phyloP scores from a whole-genome alignment of 1,140 invertebrate genomes.

The Lutraria rhynchaena region DNA sequence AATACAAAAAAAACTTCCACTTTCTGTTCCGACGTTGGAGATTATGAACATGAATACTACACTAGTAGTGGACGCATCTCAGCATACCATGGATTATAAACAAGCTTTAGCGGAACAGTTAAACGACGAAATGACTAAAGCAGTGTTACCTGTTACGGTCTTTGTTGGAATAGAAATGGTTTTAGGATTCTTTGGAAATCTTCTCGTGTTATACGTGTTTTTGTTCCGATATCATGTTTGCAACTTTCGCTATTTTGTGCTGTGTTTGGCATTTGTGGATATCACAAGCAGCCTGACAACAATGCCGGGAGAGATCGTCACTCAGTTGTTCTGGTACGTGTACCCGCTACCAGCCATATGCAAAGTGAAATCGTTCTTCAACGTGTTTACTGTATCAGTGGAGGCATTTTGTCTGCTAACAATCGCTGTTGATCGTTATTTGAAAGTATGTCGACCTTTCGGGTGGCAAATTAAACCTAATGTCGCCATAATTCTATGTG shows the following conservation, averaged over 20 bases:
- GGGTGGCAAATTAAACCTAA: conserved; percentile 55
- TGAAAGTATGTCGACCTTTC: conserved; percentile 64
- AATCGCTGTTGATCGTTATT: conserved; percentile 65
- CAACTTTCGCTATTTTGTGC: conserved; percentile 64
- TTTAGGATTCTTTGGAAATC: conserved; percentile 65
- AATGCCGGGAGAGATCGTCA: conserved; percentile 70
- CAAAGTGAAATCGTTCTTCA: conserved; percentile 62
- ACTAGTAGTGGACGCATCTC: too few species aligned
- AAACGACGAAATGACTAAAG: conserved; percentile 54
- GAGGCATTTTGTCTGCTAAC: conserved; percentile 60
- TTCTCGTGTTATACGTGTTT: conserved; percentile 66
- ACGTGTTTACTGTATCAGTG: conserved; percentile 62
- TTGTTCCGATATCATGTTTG: conserved; percentile 43
- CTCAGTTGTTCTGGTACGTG: conserved; percentile 66
- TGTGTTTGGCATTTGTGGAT: conserved; percentile 66
- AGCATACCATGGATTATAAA: too few species aligned
- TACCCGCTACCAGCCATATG: conserved; percentile 60
- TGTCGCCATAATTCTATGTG: conserved; percentile 5
- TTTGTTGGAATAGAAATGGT: conserved; percentile 54
- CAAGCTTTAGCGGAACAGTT: conserved; percentile 33
- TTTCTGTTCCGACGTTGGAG: too few species aligned
- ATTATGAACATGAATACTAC: too few species aligned
- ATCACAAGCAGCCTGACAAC: conserved; percentile 62
- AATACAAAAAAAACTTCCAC: too few species aligned
- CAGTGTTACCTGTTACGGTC: conserved; percentile 58